These are phyloP conservation scores for Trichosurus vulpecula DNA, from an alignment of 2,797 vertebrate genomes.

Conservation along the genomic window DNA sequence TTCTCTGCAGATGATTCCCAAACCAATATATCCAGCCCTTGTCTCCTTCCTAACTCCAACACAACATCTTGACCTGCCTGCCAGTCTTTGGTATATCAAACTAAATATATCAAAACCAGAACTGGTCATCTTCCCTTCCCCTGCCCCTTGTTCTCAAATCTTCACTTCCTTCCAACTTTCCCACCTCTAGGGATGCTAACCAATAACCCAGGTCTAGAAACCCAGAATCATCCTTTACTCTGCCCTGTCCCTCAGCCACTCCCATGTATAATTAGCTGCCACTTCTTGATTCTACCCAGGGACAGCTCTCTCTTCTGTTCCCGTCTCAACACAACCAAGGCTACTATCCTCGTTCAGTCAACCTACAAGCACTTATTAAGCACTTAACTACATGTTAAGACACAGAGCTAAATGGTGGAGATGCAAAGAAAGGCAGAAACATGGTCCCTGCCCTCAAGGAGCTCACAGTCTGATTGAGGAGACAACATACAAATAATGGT, in stretches of 20 bases:
- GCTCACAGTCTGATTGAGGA: not conserved
- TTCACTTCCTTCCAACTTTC: not conserved
- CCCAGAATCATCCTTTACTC: not conserved
- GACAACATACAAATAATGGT: not conserved
- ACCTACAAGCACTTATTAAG: not conserved
- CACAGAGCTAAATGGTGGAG: not conserved
- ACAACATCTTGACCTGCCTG: not conserved
- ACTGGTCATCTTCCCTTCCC: not conserved
- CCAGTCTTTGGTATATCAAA: not conserved
- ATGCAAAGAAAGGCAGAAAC: no score
- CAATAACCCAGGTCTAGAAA: not conserved
- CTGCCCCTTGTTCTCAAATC: not conserved
- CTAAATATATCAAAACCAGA: not conserved
- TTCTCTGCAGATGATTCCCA: not conserved
- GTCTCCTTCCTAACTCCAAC: not conserved
- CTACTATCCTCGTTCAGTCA: not conserved
- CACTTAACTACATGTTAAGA: not conserved
- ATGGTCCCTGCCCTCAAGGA: not conserved
- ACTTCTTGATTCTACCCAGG: not conserved
- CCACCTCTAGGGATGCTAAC: not conserved
- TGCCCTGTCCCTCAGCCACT: not conserved
- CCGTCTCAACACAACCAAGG: not conserved
- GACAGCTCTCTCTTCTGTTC: not conserved
- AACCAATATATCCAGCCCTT: not conserved
- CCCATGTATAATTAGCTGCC: not conserved